phyloP scores from a whole-genome alignment of 1,140 invertebrate species.

The Drosophila insularis region DNA sequence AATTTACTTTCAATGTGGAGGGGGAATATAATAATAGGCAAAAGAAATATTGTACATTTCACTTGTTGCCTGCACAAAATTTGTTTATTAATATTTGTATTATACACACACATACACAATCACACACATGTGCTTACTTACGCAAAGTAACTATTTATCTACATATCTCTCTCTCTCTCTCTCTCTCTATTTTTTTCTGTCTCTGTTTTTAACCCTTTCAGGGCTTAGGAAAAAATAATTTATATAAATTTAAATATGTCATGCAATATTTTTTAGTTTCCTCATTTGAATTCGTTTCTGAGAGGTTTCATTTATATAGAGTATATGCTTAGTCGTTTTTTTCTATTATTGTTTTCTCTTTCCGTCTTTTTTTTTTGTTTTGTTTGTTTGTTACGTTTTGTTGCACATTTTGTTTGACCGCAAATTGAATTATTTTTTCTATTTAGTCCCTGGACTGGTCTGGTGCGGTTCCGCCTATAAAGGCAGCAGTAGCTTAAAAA shows the following conservation, averaged over 20 bases:
- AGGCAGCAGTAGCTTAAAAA: background rate
- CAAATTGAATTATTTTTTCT: slow-evolving; percentile 71
- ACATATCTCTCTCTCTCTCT: background rate
- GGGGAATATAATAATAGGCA: too few relatives aligned
- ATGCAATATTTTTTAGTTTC: too few relatives aligned
- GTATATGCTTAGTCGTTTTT: slow-evolving; percentile 18
- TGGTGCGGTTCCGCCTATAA: slow-evolving; percentile 9
- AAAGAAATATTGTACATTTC: background rate
- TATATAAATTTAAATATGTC: too few relatives aligned
- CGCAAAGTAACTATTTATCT: background rate
- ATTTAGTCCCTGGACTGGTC: slow-evolving; percentile 20
- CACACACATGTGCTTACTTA: too few relatives aligned
- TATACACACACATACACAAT: background rate
- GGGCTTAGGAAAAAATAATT: too few relatives aligned
- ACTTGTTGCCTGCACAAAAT: background rate
- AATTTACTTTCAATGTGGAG: too few relatives aligned
- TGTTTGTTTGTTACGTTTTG: slow-evolving; percentile 27
- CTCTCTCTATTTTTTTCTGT: background rate
- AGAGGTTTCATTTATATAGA: background rate
- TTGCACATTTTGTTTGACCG: slow-evolving; percentile 52
- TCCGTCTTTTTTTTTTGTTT: background rate
- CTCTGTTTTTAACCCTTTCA: too few relatives aligned
- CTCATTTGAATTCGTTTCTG: too few relatives aligned
- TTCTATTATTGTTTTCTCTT: background rate
- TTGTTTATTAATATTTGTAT: background rate